A percentile compares a stretch with the other conserved stretches of the same genome.
These are phyloP conservation scores for Drosophila oshimai DNA, from an alignment of 1,140 invertebrate genomes.

Conservation along the genomic window DNA sequence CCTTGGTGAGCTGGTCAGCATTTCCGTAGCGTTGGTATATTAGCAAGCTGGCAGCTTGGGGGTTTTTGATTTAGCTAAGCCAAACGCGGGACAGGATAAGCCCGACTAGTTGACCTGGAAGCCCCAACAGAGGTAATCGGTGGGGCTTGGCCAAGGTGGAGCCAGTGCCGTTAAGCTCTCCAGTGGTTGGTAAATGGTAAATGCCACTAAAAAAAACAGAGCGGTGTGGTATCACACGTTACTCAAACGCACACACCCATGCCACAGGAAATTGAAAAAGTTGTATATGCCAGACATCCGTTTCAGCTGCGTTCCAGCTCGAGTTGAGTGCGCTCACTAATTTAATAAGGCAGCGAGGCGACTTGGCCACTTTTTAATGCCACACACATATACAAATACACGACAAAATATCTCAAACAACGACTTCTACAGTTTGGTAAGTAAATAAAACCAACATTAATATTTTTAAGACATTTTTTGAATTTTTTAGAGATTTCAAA, in stretches of 20 bases:
- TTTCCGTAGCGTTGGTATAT: conserved; percentile 28
- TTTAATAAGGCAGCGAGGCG: conserved; percentile 68
- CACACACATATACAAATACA: background rate
- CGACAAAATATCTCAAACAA: background rate
- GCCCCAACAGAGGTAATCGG: conserved; percentile 9
- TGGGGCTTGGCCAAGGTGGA: conserved; percentile 35
- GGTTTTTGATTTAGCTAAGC: conserved; percentile 39
- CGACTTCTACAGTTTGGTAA: too few relatives aligned
- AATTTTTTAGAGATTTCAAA: too few relatives aligned
- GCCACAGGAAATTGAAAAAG: conserved; percentile 75
- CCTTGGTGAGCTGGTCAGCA: background rate
- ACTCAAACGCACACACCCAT: background rate
- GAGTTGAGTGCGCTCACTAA: conserved; percentile 68
- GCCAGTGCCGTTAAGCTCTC: conserved; percentile 13
- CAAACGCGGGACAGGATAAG: conserved; percentile 33
- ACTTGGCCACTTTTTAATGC: conserved; percentile 62
- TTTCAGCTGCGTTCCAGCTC: conserved; percentile 50
- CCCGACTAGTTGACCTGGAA: conserved; percentile 54
- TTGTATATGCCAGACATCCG: conserved; percentile 70
- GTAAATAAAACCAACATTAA: too few relatives aligned
- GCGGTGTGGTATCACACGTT: conserved; percentile 22
- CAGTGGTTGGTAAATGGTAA: conserved; percentile 45
- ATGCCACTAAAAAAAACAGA: conserved; percentile 55
- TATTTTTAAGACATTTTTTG: too few relatives aligned
- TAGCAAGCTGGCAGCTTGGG: conserved; percentile 17